phyloP scores from a whole-genome alignment of 2,888 invertebrate species.

The Cerceris ruficornis region DNA sequence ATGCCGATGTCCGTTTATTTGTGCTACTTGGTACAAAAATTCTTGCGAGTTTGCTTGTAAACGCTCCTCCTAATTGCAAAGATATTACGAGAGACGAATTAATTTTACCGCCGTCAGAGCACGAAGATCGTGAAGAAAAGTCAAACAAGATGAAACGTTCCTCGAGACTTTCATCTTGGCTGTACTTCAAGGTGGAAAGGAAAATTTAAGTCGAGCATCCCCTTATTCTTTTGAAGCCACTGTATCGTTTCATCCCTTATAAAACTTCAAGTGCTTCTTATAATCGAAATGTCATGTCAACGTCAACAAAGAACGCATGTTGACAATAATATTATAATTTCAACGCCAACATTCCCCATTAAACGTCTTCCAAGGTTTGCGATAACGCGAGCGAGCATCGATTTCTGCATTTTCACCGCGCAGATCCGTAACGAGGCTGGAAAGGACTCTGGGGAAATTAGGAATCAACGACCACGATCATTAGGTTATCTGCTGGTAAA shows the following conservation, averaged over 20 bases:
- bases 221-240: background rate
- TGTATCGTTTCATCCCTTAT: background rate
- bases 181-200: background rate
- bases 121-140: background rate
- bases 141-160: background rate
- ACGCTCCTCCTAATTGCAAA: background rate
- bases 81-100: constrained; percentile 10
- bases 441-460: constrained; percentile 51
- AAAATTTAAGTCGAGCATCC: background rate
- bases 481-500: constrained; percentile 54
- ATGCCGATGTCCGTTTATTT: constrained; percentile 4
- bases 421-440: constrained; percentile 41
- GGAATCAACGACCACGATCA: constrained; percentile 42
- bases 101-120: background rate
- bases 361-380: background rate
- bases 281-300: too few relatives aligned
- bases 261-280: too few relatives aligned
- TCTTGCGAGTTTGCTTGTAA: background rate
- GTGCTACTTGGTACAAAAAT: constrained; percentile 5
- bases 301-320: too few relatives aligned
- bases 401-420: constrained; percentile 46
- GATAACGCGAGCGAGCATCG: constrained; percentile 24
- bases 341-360: too few relatives aligned
- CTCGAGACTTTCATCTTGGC: background rate
- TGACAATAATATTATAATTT: too few relatives aligned